Conservation (phyloP, 2,888 invertebrate genomes). For the Synanthedon andrenaeformis region DNA sequence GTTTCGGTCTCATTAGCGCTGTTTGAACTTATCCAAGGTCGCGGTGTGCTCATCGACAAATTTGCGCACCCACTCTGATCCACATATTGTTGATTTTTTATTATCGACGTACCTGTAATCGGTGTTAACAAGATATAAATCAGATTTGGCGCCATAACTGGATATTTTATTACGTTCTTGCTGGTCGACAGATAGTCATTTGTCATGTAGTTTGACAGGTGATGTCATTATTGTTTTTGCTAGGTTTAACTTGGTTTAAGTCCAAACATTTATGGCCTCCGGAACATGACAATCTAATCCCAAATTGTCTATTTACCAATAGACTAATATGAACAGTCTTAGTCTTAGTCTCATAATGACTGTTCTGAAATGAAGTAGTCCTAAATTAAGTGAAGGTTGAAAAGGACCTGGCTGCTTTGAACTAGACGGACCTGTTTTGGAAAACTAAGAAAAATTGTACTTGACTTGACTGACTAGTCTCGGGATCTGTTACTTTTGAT, state of each 20-base stretch:
- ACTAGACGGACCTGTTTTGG: too few relatives aligned
- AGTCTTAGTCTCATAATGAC: too few relatives aligned
- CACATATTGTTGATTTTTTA: slow-evolving; percentile 30
- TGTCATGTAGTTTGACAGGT: too few relatives aligned
- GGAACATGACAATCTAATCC: too few relatives aligned
- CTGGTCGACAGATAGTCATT: background rate
- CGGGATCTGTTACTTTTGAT: too few relatives aligned
- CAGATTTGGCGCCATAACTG: slow-evolving; percentile 6
- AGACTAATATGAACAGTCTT: too few relatives aligned
- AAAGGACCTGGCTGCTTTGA: too few relatives aligned
- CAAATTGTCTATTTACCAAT: too few relatives aligned
- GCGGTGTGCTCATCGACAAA: slow-evolving; percentile 35
- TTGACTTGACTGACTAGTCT: too few relatives aligned
- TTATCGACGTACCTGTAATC: slow-evolving; percentile 6
- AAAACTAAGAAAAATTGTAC: too few relatives aligned
- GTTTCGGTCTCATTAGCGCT: slow-evolving; percentile 25
- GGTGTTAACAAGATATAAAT: slow-evolving; percentile 5
- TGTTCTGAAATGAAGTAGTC: too few relatives aligned
- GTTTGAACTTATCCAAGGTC: slow-evolving; percentile 47
- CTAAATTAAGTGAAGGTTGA: too few relatives aligned
- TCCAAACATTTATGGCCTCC: background rate
- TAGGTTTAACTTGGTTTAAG: background rate
- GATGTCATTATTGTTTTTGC: background rate
- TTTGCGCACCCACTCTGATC: slow-evolving; percentile 23
- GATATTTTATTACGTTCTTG: background rate